Conservation (phyloP, 2,888 invertebrate genomes). For the Thera obeliscata region DNA sequence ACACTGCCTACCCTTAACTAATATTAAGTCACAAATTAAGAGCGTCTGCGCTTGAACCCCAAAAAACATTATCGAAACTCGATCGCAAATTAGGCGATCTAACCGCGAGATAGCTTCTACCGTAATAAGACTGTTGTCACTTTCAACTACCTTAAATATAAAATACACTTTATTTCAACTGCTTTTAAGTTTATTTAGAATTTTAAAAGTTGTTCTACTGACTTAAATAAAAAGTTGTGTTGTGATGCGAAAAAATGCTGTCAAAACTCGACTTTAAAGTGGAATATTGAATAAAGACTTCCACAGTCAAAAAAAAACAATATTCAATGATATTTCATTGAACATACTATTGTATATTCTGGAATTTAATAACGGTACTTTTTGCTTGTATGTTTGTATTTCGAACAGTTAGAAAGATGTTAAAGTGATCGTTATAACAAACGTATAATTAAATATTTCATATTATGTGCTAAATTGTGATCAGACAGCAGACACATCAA, state of each 20-base stretch:
- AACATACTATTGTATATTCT: slow-evolving; percentile 6
- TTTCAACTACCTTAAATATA: not conserved
- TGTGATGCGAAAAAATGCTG: not conserved
- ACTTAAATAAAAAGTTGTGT: not conserved
- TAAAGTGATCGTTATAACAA: slow-evolving; percentile 18
- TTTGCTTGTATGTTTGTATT: slow-evolving; percentile 53
- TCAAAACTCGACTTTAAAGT: not conserved
- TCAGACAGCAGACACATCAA: no score
- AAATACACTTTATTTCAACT: not conserved
- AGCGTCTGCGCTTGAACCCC: slow-evolving; percentile 38
- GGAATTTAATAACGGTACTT: slow-evolving; percentile 52
- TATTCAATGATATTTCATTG: not conserved
- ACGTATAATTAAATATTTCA: slow-evolving; percentile 24
- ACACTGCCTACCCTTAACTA: slow-evolving; percentile 15
- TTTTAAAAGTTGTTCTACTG: not conserved
- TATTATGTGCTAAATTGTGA: no score
- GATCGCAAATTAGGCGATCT: slow-evolving; percentile 61
- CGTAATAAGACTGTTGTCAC: slow-evolving; percentile 38
- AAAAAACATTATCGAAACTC: slow-evolving; percentile 53
- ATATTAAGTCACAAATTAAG: slow-evolving; percentile 16
- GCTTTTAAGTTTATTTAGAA: not conserved
- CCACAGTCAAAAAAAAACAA: not conserved
- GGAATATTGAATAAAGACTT: not conserved
- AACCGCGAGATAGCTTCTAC: slow-evolving; percentile 59
- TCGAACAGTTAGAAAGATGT: slow-evolving; percentile 35